These are phyloP conservation scores for Kuschelorhynchus macadamiae DNA, from an alignment of 2,888 invertebrate species.

Conservation along the genomic window DNA sequence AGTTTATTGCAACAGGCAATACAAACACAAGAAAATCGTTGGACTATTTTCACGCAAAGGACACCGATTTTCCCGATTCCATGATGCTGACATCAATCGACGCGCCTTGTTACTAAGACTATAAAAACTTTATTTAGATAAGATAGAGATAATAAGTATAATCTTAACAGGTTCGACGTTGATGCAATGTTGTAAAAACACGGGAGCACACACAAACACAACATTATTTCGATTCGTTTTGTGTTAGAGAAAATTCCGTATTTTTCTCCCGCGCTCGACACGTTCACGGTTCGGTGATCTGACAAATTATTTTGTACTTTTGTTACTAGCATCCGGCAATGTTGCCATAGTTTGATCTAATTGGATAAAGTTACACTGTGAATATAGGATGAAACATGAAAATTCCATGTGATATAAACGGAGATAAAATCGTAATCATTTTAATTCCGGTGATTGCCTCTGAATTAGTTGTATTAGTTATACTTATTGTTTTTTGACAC, in stretches of 20 bases:
- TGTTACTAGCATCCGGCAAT: slow-evolving; percentile 18
- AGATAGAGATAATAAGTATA: slow-evolving; percentile 47
- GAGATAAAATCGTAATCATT: too few species aligned
- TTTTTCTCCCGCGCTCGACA: slow-evolving; percentile 19
- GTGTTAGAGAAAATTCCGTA: neutral
- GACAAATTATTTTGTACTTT: slow-evolving; percentile 31
- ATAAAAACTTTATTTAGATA: slow-evolving; percentile 57
- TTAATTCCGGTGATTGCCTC: too few species aligned
- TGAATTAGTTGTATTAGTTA: too few species aligned
- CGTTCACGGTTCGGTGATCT: slow-evolving; percentile 40
- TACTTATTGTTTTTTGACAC: too few species aligned
- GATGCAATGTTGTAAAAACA: slow-evolving; percentile 12
- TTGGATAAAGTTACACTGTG: neutral
- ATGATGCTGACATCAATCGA: slow-evolving; percentile 19
- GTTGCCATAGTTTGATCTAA: slow-evolving; percentile 19
- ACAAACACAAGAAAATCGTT: neutral
- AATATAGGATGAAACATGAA: too few species aligned
- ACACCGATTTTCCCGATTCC: slow-evolving; percentile 9
- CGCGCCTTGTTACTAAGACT: slow-evolving; percentile 31
- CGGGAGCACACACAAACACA: slow-evolving; percentile 3
- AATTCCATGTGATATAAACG: too few species aligned
- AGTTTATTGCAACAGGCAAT: slow-evolving; percentile 4
- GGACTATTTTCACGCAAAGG: neutral
- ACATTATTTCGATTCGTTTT: slow-evolving; percentile 23
- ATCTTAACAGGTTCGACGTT: slow-evolving; percentile 44